Evolutionary conservation across 2,888 invertebrate genomes (phyloP).

Genomic region (Drosophila nigritarsus): DNA sequence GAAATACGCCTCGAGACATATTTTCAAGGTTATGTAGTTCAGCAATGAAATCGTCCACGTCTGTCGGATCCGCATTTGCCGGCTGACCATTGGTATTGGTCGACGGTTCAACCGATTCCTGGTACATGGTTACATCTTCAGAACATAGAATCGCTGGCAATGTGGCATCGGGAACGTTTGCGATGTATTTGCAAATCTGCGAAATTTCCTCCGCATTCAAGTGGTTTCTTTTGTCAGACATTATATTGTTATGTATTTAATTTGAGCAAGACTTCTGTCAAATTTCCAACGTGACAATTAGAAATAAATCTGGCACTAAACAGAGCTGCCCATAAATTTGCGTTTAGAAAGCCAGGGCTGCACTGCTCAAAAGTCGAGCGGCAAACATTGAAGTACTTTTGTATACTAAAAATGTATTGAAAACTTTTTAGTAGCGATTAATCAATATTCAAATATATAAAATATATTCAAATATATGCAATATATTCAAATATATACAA

Average conservation of each 20-base stretch:
- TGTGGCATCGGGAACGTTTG: background rate
- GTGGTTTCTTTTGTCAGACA: constrained; percentile 19
- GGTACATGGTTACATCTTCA: background rate
- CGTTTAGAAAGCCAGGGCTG: background rate
- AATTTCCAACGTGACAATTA: background rate
- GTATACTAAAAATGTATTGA: no score
- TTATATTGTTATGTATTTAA: background rate
- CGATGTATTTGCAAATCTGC: background rate
- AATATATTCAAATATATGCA: no score
- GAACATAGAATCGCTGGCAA: no score
- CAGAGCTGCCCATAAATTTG: constrained; percentile 3
- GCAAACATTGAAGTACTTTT: background rate
- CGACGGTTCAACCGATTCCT: no score
- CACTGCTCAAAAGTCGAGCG: background rate
- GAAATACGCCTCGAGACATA: no score
- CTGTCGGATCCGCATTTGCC: background rate
- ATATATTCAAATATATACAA: no score
- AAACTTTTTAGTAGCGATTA: no score
- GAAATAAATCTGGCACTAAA: background rate
- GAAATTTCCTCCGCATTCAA: background rate
- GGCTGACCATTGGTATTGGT: no score
- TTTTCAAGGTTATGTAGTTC: rapidly evolving
- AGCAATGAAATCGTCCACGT: no score
- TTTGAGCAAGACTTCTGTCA: background rate
- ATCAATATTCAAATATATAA: no score